These are phyloP conservation scores for Pasiphila rectangulata DNA, from an alignment of 2,888 invertebrate genomes.

Conservation along the genomic window DNA sequence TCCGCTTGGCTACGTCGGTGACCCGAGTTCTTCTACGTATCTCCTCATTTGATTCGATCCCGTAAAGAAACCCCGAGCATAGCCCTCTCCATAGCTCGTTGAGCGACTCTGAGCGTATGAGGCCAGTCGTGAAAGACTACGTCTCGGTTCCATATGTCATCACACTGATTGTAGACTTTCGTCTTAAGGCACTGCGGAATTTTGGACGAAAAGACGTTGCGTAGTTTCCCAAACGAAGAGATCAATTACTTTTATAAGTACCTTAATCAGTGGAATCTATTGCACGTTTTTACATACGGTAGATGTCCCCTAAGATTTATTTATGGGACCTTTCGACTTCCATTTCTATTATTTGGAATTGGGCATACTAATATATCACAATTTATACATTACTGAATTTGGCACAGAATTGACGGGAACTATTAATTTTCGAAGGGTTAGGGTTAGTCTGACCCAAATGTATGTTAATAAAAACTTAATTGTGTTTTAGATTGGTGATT, in stretches of 20 bases:
- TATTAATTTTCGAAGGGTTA: conserved; percentile 27
- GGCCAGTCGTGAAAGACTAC: too few relatives aligned
- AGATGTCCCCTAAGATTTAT: conserved; percentile 23
- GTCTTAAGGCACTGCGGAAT: too few relatives aligned
- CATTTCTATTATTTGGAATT: conserved; percentile 35
- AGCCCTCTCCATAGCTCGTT: too few relatives aligned
- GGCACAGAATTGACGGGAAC: conserved; percentile 27
- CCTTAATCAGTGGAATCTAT: conserved; percentile 28
- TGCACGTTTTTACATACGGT: conserved; percentile 28
- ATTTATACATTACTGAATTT: conserved; percentile 37
- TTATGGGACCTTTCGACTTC: conserved; percentile 18
- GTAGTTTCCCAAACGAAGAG: too few relatives aligned
- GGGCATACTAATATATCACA: conserved; percentile 41
- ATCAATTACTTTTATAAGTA: conserved; percentile 15
- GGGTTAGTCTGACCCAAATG: conserved; percentile 10
- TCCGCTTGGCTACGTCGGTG: too few relatives aligned
- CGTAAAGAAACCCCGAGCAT: too few relatives aligned
- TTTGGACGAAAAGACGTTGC: too few relatives aligned
- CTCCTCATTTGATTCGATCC: too few relatives aligned
- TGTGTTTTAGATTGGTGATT: conserved; percentile 13
- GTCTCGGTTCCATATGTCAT: too few relatives aligned
- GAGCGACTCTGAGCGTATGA: too few relatives aligned
- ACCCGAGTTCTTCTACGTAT: too few relatives aligned
- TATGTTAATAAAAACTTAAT: conserved; percentile 17
- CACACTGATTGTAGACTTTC: too few relatives aligned